A percentile compares a stretch with the other conserved stretches of the same genome.
Evolutionary conservation across 2,113 vertebrate genomes (phyloP).

Genomic region (Paratilapia polleni): DNA sequence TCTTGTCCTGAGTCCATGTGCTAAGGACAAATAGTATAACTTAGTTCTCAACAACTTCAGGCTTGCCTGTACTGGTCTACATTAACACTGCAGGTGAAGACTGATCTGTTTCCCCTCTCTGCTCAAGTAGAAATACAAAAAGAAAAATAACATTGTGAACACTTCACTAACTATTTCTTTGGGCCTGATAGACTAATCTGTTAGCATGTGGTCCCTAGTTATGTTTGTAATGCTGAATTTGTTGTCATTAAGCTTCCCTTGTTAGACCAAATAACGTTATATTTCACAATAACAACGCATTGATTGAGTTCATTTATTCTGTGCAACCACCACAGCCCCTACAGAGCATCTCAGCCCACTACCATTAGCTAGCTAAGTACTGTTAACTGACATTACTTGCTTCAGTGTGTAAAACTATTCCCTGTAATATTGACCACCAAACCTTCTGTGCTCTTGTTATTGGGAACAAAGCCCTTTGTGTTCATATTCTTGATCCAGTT

Average conservation of each 20-base stretch:
- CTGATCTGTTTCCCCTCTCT: background rate
- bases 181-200: background rate
- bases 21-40: background rate
- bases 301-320: background rate
- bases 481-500: background rate
- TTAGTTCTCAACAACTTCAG: background rate
- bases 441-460: background rate
- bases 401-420: background rate
- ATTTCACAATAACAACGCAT: background rate
- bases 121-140: background rate
- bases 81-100: background rate
- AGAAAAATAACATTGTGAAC: background rate
- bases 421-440: background rate
- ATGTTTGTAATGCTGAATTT: background rate
- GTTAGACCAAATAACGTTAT: background rate
- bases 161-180: background rate
- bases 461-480: too few species aligned
- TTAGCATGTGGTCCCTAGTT: background rate
- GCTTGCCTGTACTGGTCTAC: background rate
- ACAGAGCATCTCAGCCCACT: background rate
- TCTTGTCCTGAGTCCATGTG: background rate
- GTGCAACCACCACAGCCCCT: background rate
- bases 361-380: background rate
- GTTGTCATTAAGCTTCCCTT: background rate
- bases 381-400: rapidly evolving